Base-by-base conservation (phyloP, 2,113 vertebrate genomes). In the Platichthys flesus region DNA sequence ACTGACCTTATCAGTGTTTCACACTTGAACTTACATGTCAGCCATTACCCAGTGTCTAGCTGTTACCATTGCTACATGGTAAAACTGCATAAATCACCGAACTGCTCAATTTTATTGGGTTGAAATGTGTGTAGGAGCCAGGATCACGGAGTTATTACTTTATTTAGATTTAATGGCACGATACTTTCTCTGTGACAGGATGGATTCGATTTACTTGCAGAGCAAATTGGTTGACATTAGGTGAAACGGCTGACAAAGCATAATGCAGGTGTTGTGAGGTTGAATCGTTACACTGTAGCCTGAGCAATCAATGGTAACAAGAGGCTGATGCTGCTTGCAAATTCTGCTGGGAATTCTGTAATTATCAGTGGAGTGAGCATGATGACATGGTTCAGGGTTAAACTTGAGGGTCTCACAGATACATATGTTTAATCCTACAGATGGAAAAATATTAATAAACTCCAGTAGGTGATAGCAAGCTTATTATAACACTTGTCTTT, bases 251-350 rank as follows among this genome's bases (percentile, higher is more conserved):
- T 20, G 62, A 2, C 42, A 51, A 56, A 61, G 76, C 54, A 40
- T 56, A 51, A 55, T 71, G 23, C 55, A 21, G 71, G 56, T 26
- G 59, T 15, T 69, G 45, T 83, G 59, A 47, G 59, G 45, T 16
- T 72, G 63, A 71, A 52, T 61, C 26, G 56, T 76, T 79, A 18
- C 35, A 37, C 54, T 49, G 45, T 60, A 37, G 61, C 52, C 21
- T 47, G n/a, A 59, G 5, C 65, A 61, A 40, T 74, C 75, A 51
- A 75, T 66, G 54, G 26, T 1, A 67, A 66, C 60, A 57, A 57
- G 49, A 9, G 31, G 66, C 24, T 2, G 15, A 60, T 60, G 69
- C 49, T 47, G 68, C 21, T 28, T 51, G 45, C 24, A 65, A 21
- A n/a, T 5, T 0, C 40, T 67, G 26, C n/a, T 0, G 52, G 51